A percentile compares a stretch with the other conserved stretches of the same genome.
Evolutionary conservation across 2,113 vertebrate species (phyloP).

Genomic region (Lipotes vexillifer): DNA sequence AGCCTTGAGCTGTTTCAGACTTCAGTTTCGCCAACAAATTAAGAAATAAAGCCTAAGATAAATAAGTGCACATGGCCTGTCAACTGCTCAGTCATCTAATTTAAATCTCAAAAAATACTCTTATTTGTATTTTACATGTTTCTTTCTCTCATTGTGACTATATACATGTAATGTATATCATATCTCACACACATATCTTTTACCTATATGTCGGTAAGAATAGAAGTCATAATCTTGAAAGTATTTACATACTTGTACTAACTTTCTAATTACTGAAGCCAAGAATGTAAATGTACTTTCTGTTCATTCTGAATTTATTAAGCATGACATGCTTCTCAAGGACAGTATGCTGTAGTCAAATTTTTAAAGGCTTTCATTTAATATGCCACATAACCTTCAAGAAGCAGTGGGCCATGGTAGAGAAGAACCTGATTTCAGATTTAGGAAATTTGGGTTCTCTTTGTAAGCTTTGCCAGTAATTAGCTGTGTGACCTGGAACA

Average conservation of each 20-base stretch:
- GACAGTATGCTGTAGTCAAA: conserved; percentile 30
- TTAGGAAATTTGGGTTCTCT: neutral
- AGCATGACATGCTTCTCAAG: conserved; percentile 48
- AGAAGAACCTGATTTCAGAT: conserved; percentile 1
- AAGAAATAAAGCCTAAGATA: conserved; percentile 45
- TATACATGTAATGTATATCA: neutral
- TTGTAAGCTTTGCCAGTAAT: neutral
- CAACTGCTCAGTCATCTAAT: conserved; percentile 6
- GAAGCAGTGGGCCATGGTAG: neutral
- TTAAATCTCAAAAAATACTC: neutral
- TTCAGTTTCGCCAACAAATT: conserved; percentile 52
- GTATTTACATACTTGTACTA: neutral
- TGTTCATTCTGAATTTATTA: conserved; percentile 56
- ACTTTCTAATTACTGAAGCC: conserved; percentile 38
- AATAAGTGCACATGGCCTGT: neutral
- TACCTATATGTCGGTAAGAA: neutral
- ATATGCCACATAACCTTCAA: conserved; percentile 34
- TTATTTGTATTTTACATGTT: neutral
- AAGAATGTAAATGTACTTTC: conserved; percentile 46
- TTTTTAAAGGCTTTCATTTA: conserved; percentile 50
- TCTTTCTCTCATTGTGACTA: neutral
- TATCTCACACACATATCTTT: neutral
- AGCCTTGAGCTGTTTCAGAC: conserved; percentile 48
- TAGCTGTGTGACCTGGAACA: neutral
- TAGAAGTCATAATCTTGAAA: conserved; percentile 1